Evolutionary conservation across 2,113 vertebrate genomes (phyloP).

Genomic region (Albula glossodonta): DNA sequence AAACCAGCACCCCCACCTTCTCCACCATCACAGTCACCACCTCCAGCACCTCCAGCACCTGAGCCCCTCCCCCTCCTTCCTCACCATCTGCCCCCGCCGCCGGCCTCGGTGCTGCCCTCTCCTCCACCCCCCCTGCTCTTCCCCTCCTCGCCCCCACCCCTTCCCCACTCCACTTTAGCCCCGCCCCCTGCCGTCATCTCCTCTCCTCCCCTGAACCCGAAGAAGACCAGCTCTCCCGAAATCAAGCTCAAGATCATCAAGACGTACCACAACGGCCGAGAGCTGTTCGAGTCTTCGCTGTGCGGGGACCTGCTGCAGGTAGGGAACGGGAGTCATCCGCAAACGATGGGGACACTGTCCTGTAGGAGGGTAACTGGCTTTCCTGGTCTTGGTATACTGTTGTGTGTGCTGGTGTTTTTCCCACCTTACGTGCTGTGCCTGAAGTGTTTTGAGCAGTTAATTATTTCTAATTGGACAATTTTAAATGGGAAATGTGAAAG

Average conservation of each 20-base stretch:
- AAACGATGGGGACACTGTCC: no score
- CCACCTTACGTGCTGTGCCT: no score
- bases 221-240: slow-evolving; percentile 97
- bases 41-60: slow-evolving; percentile 17
- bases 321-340: no score
- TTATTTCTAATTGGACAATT: no score
- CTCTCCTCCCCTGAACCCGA: slow-evolving; percentile 64
- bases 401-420: no score
- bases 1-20: slow-evolving; percentile 55
- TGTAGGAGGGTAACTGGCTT: no score
- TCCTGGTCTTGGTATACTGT: no score
- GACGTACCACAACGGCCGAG: slow-evolving; percentile 98
- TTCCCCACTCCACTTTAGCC: background rate
- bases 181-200: slow-evolving; percentile 50
- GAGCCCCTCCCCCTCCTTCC: slow-evolving; percentile 33
- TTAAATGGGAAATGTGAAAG: no score
- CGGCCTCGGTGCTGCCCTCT: background rate
- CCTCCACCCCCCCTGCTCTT: slow-evolving; percentile 1
- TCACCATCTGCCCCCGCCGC: background rate
- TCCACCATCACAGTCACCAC: slow-evolving; percentile 48
- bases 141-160: background rate
- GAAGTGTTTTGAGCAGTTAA: no score
- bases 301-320: slow-evolving; percentile 87
- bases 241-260: slow-evolving; percentile 99
- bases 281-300: slow-evolving; percentile 97